Evolutionary conservation across 1,140 invertebrate genomes (phyloP).

Genomic region (Achroia grisella): DNA sequence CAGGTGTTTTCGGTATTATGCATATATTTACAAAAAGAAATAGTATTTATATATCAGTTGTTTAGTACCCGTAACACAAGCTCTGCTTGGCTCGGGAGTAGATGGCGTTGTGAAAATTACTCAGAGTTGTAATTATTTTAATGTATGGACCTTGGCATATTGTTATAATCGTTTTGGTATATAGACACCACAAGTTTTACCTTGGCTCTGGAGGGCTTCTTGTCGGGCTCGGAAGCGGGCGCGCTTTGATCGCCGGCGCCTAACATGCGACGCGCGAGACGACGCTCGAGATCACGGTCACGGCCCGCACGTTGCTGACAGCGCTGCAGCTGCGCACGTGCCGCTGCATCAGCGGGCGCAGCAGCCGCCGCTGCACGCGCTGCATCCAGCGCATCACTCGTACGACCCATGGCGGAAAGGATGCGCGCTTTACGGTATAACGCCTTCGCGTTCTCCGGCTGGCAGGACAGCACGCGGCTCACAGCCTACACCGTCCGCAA

Average conservation of each 20-base stretch:
- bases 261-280: conserved; percentile 48
- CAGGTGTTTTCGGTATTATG: too few species aligned
- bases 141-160: not conserved
- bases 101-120: too few species aligned
- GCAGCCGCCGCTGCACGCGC: conserved; percentile 40
- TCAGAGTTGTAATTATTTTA: too few species aligned
- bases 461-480: conserved; percentile 84
- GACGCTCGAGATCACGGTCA: conserved; percentile 39
- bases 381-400: conserved; percentile 41
- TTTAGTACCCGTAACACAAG: too few species aligned
- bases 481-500: too few species aligned
- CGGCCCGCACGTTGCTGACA: conserved; percentile 38
- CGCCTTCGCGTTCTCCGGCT: conserved; percentile 92
- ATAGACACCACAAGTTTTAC: conserved; percentile 12
- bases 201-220: conserved; percentile 47
- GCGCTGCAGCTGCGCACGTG: conserved; percentile 33
- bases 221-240: conserved; percentile 20
- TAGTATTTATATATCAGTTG: too few species aligned
- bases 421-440: conserved; percentile 86
- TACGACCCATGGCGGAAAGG: conserved; percentile 47
- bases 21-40: too few species aligned
- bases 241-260: conserved; percentile 17
- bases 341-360: conserved; percentile 37
- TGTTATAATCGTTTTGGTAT: not conserved
- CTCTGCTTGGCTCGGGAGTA: too few species aligned